These are phyloP conservation scores for Xylocampa areola DNA, from an alignment of 2,888 invertebrate genomes.

Conservation along the genomic window DNA sequence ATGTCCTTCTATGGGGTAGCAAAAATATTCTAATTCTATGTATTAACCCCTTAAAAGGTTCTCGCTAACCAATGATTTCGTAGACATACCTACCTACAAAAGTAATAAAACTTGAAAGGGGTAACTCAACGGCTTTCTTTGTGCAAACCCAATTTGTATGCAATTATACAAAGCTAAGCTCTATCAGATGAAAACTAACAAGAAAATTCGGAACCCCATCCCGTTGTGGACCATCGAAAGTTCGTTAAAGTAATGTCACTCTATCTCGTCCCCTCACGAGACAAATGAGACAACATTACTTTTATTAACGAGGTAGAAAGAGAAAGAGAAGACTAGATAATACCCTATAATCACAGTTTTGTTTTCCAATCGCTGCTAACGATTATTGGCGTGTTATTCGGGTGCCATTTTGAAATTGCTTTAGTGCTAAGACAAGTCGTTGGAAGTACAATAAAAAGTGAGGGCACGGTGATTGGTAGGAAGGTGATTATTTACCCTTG, in stretches of 20 bases:
- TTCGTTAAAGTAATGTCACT: conserved; percentile 89
- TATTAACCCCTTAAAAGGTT: not conserved
- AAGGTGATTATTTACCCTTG: conserved; percentile 59
- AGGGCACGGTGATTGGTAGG: conserved; percentile 74
- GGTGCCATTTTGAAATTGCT: conserved; percentile 88
- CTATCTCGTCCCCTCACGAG: conserved; percentile 82
- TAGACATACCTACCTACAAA: not conserved
- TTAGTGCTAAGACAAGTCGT: conserved; percentile 87
- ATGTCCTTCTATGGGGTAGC: no score
- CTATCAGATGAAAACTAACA: conserved; percentile 63
- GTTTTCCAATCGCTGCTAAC: conserved; percentile 92
- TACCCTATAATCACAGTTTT: conserved; percentile 91
- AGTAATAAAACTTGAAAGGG: not conserved
- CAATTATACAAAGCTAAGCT: conserved; percentile 60
- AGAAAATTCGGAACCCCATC: conserved; percentile 71
- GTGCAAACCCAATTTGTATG: conserved; percentile 54
- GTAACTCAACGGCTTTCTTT: conserved; percentile 25
- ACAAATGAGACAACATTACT: conserved; percentile 73
- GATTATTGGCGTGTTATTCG: conserved; percentile 92
- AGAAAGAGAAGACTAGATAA: conserved; percentile 77
- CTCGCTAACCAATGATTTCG: no score
- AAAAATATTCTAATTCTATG: not conserved
- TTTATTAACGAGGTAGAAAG: conserved; percentile 63
- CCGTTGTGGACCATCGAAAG: conserved; percentile 84
- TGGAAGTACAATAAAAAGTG: conserved; percentile 85